Evolutionary conservation across 2,888 invertebrate genomes (phyloP), one percentile per base, ranked within the genome.

Genomic region (Gymnoscelis rufifasciata): DNA sequence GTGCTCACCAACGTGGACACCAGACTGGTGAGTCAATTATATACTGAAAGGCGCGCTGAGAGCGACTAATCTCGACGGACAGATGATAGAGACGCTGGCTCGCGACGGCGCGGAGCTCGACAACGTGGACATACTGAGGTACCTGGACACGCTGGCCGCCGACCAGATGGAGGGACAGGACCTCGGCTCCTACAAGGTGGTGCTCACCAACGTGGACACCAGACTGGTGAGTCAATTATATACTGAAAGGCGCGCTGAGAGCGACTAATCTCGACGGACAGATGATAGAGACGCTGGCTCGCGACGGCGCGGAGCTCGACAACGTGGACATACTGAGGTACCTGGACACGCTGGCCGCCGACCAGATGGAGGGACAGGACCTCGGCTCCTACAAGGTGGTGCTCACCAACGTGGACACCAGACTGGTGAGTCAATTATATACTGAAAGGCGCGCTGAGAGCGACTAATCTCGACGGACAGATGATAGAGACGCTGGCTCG

Each of bases 41-140:
- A n/a, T n/a, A 66, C 70, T 93, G 8, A 91, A 90, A 70, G 92
- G 91, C 7, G 92, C 91, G 0, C 76, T 93, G 2, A 89, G 84
- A 56, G 61, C 90, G 0, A 89, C 84, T 52, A 79, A 88, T 3
- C 71, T 89, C 14, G 92, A 91, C 61, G 90, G 88, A 0, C 88
- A 84, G 47, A 73, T 80, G 1, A 69, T 72, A 31, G 89, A 83
- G 51, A 71, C 60, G 47, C 80, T 72, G 37, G 57, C 68, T 0
- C 71, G 69, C 28, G 54, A 60, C 0, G 76, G 78, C 0, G 60
- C 72, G 0, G 66, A 69, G 0, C 62, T 67, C 0, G 88, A 87
- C 5, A 83, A 84, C 27, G 66, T 80, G 47, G 83, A 82, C 26
- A 74, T 84, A 14, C 35, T 79, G 46, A 80, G 83, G 59, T 87